Conservation (phyloP, 2,797 vertebrate species). For the Macroramphosus scolopax region DNA sequence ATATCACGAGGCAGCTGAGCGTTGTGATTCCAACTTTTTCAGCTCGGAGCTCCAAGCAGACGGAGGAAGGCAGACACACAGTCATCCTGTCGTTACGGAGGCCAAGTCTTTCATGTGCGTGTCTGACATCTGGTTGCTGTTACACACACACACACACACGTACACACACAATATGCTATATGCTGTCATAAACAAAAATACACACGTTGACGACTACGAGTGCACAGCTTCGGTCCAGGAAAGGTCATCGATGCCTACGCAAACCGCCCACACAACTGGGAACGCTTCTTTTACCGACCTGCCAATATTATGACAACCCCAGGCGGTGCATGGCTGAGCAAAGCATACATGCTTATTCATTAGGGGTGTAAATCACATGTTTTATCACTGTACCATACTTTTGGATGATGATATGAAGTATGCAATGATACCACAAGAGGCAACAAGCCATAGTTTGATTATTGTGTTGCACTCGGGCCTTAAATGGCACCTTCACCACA, state of each 20-base stretch:
- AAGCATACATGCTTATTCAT: neutral
- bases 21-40: conserved; percentile 55
- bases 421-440: no score
- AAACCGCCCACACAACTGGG: conserved; percentile 4
- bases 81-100: conserved; percentile 46
- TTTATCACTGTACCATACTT: no score
- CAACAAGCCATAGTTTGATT: conserved; percentile 1
- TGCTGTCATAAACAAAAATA: conserved; percentile 12
- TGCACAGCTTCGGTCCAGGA: neutral
- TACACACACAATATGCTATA: conserved; percentile 3
- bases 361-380: no score
- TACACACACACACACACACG: conserved; percentile 21
- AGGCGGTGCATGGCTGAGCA: conserved; percentile 2
- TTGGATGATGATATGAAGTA: no score
- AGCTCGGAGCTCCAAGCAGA: conserved; percentile 53
- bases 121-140: conserved; percentile 57
- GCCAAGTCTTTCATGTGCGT: conserved; percentile 46
- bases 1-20: conserved; percentile 33
- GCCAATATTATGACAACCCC: neutral
- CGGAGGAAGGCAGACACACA: conserved; percentile 59
- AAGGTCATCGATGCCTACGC: conserved; percentile 8
- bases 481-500: no score
- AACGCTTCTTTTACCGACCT: conserved; percentile 4
- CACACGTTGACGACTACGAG: no score
- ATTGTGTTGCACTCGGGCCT: no score